Base-by-base conservation (phyloP, 1,140 invertebrate species). In the Caenorhabditis inopinata region DNA sequence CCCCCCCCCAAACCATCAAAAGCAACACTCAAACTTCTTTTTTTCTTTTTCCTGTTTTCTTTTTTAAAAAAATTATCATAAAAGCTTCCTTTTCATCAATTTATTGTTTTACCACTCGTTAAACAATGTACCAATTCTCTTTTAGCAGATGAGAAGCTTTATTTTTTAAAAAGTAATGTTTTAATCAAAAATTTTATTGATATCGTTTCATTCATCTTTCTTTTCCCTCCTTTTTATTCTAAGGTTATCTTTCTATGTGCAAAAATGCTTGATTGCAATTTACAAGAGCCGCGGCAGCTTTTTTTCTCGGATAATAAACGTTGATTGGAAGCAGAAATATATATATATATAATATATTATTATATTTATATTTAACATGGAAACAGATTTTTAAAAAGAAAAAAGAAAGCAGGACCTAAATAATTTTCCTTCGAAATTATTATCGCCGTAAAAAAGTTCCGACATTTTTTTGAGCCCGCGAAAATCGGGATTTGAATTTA, bases 251-350 rank as follows among this genome's bases (percentile, higher is more conserved):
- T 58, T 58, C 35, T 58, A 53, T 58, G 51, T 58, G 51, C 51
- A 58, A 58, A 51, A 25, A 25, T 16, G 51, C 51, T 58, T 58
- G 14, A 58, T 32, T 58, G 51, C 51, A 58, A 21, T 68, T 38
- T 38, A 68, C 58, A 68, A 68, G 58, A 38, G 58, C 58, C 32
- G 58, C 58, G 38, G 58, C 32, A 16, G 18, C 12, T 68, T 38
- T 42, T 68, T 32, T 68, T 68, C 58, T 68, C 58, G 58, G 58
- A 68, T 68, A 68, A 68, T 68, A 68, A 68, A 68, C 3, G 18
- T 68, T 68, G 58, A 68, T 42, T 68, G 58, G 58, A 68, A 38
- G 38, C 5, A 14, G 5, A 42, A 7, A 42, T 42, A 7, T 42
- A 14, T 7, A 14, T 7, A 42, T 42, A 7, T 42, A 14, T 5